phyloP scores from a whole-genome alignment of 2,797 vertebrate species.

The Pantherophis vulpinus region DNA sequence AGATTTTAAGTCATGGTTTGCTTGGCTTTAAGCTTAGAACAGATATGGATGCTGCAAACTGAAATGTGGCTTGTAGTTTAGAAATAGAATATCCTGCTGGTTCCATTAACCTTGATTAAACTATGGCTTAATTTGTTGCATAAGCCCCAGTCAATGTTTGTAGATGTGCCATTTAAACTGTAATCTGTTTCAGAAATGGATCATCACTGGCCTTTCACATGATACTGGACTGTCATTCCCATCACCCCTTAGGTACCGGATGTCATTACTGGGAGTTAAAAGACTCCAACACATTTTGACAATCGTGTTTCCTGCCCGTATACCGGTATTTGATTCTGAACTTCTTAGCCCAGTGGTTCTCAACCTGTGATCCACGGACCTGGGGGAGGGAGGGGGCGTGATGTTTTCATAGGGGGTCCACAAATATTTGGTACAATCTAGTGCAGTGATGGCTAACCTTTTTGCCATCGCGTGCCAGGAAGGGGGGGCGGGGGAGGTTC shows the following conservation, averaged over 20 bases:
- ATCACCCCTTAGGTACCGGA: background rate
- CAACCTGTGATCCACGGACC: no score
- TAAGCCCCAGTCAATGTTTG: background rate
- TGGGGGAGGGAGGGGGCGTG: accelerated
- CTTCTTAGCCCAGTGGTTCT: background rate
- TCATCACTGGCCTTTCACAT: background rate
- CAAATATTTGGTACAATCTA: no score
- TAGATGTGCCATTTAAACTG: background rate
- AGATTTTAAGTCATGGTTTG: background rate
- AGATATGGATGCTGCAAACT: background rate
- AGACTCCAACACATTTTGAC: background rate
- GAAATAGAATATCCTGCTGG: background rate
- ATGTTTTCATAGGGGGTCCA: no score
- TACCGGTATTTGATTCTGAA: background rate
- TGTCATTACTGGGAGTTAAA: background rate
- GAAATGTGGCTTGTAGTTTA: background rate
- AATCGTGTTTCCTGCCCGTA: background rate
- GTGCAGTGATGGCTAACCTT: no score
- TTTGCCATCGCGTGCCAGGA: no score
- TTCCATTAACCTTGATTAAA: background rate
- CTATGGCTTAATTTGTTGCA: background rate
- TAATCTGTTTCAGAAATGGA: background rate
- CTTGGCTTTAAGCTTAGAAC: background rate
- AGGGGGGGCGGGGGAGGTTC: no score
- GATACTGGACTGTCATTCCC: background rate